Evolutionary conservation across 2,113 vertebrate species (phyloP).

Genomic region (Heptranchias perlo): DNA sequence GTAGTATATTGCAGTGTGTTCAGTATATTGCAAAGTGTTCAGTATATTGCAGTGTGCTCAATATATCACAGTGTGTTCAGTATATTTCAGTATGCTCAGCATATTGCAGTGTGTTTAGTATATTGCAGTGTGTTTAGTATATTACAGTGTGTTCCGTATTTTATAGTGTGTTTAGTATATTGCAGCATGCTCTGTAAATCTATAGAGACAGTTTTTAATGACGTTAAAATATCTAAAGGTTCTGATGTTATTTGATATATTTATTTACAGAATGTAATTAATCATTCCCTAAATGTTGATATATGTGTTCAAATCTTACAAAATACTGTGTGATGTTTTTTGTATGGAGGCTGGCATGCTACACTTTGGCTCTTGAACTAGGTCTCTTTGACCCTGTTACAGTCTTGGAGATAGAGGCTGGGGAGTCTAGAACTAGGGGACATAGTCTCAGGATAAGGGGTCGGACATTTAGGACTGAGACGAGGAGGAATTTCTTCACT

Average conservation of each 20-base stretch:
- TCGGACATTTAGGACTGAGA: too few species aligned
- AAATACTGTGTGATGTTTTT: background rate
- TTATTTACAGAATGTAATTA: background rate
- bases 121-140: background rate
- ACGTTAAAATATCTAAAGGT: background rate
- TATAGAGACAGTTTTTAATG: background rate
- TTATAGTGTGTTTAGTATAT: background rate
- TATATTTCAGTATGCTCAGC: background rate
- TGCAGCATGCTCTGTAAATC: background rate
- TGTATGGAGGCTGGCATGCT: background rate
- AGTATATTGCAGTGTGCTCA: background rate
- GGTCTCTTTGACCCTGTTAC: background rate
- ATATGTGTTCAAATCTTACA: background rate
- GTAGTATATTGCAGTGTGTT: background rate
- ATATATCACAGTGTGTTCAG: background rate
- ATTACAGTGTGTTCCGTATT: too few species aligned
- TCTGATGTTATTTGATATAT: background rate
- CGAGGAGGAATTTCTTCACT: too few species aligned
- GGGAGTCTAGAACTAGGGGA: too few species aligned
- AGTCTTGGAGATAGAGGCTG: background rate
- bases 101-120: background rate
- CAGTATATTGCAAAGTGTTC: background rate
- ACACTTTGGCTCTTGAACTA: background rate
- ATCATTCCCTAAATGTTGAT: background rate
- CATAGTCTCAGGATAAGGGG: too few species aligned